Base-by-base conservation (phyloP, 2,113 vertebrate species). In the Acanthisitta chloris region DNA sequence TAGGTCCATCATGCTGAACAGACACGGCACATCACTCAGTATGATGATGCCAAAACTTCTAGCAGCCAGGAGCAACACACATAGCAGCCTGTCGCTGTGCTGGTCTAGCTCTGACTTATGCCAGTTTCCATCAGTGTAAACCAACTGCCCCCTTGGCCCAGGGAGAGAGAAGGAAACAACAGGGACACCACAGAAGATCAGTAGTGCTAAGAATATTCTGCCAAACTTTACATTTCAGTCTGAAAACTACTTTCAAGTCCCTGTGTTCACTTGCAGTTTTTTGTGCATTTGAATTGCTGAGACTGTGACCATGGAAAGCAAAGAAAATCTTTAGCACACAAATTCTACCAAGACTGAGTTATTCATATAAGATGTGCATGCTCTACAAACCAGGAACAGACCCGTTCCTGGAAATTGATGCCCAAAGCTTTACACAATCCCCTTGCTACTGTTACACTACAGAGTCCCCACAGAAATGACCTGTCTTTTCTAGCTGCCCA, bases 61-160 rank as follows among this genome's bases (percentile, higher is more conserved):
- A 46, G 24, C 20, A 54, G 20, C 17, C 54, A 78, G 46, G 34
- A 87, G 58, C 69, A 90, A 65, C 29, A 57, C 8, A 0, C 46
- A 31, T 31, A 93, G n/a, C 57, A 64, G 33, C 10, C 38, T 91
- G 52, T 49, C 15, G 2, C 48, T 11, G 3, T 29, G 33, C 24
- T 58, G 40, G 79, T 72, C 62, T 34, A 88, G 36, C 49, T 24
- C 26, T 84, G 31, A 38, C 26, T 92, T 33, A 36, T 14, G 16
- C 8, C n/a, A 77, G 14, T 48, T 76, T 36, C 28, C 54, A 57
- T 21, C 52, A 45, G 11, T 21, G 26, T 17, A 65, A 77, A 34
- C 14, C 43, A 71, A 28, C 11, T 43, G 4, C 7, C 4, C 9
- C 9, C 15, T 15, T 43, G 18, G 3, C n/a, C 17, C 3, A 1